These are phyloP conservation scores for Gibbula magus DNA, from an alignment of 2,888 invertebrate genomes.

Conservation along the genomic window DNA sequence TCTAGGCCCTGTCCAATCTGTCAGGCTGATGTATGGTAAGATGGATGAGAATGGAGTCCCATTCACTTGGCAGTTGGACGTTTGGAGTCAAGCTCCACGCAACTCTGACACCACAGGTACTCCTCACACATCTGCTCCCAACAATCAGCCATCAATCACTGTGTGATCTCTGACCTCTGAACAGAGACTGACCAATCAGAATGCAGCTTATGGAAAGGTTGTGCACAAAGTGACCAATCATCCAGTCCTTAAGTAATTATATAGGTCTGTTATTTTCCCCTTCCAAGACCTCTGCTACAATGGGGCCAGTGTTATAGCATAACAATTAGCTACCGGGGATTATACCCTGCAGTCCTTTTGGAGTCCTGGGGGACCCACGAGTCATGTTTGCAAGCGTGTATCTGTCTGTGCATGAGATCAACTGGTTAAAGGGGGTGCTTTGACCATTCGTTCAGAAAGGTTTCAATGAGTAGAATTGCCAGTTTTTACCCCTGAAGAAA, in stretches of 20 bases:
- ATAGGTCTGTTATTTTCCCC: neutral
- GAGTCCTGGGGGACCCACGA: too few species aligned
- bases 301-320: neutral
- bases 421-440: too few species aligned
- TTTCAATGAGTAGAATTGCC: too few species aligned
- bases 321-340: neutral
- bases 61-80: neutral
- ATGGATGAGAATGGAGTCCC: neutral
- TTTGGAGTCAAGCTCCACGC: neutral
- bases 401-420: too few species aligned
- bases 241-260: conserved; percentile 3
- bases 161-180: neutral
- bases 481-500: too few species aligned
- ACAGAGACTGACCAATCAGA: neutral
- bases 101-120: neutral
- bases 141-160: conserved; percentile 16
- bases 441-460: too few species aligned
- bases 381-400: too few species aligned
- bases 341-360: too few species aligned
- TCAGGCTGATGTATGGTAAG: conserved; percentile 8
- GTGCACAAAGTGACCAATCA: conserved; percentile 20
- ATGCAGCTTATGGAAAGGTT: neutral
- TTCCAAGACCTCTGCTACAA: neutral
- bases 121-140: neutral
- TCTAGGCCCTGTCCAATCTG: conserved; percentile 7